Base-by-base conservation (phyloP, 2,797 vertebrate species). In the Steatocranus sp. region DNA sequence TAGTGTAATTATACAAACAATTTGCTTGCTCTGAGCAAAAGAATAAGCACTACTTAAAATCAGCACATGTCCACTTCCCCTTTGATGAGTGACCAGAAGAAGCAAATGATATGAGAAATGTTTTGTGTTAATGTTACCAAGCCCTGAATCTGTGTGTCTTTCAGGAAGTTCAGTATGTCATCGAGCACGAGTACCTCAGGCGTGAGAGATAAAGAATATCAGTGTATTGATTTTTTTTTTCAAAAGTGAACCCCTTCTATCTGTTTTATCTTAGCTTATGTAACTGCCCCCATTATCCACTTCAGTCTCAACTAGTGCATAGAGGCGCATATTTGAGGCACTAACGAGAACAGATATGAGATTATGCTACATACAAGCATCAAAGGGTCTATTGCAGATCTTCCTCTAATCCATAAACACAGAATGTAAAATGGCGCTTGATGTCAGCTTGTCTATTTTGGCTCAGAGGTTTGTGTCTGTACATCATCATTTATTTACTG, bases 231-330 rank as follows among this genome's bases (percentile, higher is more conserved):
- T 92, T 92, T 89, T 80, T 54, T 75, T 53, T 87, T 91, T 85
- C 76, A 81, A 68, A 83, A 86, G 83, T 82, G 86, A 91, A 91
- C 89, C 88, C 68, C 48, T 93, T 86, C 82, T 87, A 90, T 81
- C 80, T 83, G 78, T 91, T 92, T 92, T 84, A 92, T 93, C 82
- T 56, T 5, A 32, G 80, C 83, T 96, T 96, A 95, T 87, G 85
- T 94, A 95, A 96, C 90, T 86, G 87, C 43, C 83, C 93, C 88
- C 75, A 27, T 94, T 94, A 88, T 91, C 88, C 82, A 89, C 88
- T 91, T 93, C 87, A 78, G 81, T 83, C 79, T 87, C 79, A 86
- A 92, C 92, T 85, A 83, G 87, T 83, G 87, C 54, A 63, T 54
- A 49, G 81, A 79, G 49, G 76, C 75, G 79, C 89, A 90, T 78